Percentiles rank a stretch among this genome's conserved stretches.
These are phyloP conservation scores for Oscheius sp. DNA, from an alignment of 1,140 invertebrate genomes.

Conservation along the genomic window DNA sequence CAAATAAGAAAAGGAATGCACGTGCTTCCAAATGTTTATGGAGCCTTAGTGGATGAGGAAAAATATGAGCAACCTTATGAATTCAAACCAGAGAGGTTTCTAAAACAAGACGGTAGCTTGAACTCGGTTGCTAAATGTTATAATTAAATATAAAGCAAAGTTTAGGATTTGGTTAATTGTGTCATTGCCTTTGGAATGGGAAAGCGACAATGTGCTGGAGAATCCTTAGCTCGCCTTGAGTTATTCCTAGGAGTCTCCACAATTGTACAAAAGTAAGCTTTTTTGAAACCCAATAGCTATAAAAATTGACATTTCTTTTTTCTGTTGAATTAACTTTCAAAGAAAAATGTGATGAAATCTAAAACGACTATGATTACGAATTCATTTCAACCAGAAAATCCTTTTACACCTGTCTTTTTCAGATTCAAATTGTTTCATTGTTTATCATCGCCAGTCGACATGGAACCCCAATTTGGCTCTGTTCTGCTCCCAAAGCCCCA, in stretches of 20 bases:
- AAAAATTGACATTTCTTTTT: no score
- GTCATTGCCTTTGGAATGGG: not conserved
- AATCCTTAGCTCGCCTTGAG: not conserved
- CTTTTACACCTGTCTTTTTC: no score
- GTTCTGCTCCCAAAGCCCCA: no score
- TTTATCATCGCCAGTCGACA: no score
- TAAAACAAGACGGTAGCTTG: not conserved
- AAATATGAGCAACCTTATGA: not conserved
- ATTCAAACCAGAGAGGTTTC: not conserved
- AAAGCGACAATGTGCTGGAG: slow-evolving; percentile 14
- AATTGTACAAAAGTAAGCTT: not conserved
- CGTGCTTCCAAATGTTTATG: not conserved
- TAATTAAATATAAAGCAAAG: not conserved
- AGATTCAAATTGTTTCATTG: no score
- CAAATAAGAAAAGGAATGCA: not conserved
- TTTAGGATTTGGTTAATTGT: not conserved
- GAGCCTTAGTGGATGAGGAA: not conserved
- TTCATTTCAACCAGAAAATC: no score
- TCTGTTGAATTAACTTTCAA: no score
- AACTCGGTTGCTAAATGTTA: not conserved
- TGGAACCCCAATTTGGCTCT: no score
- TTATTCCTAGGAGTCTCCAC: not conserved
- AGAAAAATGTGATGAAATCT: no score
- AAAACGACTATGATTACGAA: no score
- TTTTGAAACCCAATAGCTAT: no score